These are phyloP conservation scores for Trachelus tabidus DNA, from an alignment of 2,888 invertebrate species.

Conservation along the genomic window DNA sequence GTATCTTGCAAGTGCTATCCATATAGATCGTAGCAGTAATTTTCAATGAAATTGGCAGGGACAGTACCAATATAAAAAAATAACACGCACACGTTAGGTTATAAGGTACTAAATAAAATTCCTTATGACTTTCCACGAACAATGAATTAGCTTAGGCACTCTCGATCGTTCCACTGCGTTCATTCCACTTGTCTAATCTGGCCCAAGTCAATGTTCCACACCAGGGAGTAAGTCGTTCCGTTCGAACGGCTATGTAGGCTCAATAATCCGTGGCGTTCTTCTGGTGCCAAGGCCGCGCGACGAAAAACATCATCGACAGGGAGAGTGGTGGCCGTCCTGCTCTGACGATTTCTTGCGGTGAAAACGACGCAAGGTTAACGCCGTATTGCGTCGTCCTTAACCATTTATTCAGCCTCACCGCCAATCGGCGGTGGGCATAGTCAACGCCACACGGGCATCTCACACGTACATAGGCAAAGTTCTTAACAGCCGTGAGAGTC, in stretches of 20 bases:
- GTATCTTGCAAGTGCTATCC: neutral
- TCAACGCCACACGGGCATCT: neutral
- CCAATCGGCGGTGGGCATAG: neutral
- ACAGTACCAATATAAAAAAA: neutral
- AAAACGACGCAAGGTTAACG: slow-evolving; percentile 24
- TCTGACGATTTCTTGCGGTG: slow-evolving; percentile 37
- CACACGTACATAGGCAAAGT: neutral
- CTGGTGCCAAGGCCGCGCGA: slow-evolving; percentile 33
- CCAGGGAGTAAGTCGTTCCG: slow-evolving; percentile 29
- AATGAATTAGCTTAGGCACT: neutral
- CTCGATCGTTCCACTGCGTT: neutral
- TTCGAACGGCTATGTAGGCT: slow-evolving; percentile 31
- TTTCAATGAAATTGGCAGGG: neutral
- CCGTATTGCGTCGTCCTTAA: slow-evolving; percentile 31
- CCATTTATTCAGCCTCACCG: slow-evolving; percentile 16
- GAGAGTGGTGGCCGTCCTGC: slow-evolving; percentile 36
- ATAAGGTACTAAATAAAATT: neutral
- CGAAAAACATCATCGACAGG: slow-evolving; percentile 13
- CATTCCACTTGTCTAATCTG: neutral
- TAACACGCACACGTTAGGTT: too few relatives aligned
- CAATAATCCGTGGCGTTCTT: slow-evolving; percentile 20
- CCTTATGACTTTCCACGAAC: neutral
- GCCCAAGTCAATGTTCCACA: slow-evolving; percentile 7
- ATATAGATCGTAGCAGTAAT: neutral
- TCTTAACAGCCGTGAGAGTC: neutral